phyloP scores from a whole-genome alignment of 2,113 vertebrate genomes.

The Epinephelus cyanopodus region DNA sequence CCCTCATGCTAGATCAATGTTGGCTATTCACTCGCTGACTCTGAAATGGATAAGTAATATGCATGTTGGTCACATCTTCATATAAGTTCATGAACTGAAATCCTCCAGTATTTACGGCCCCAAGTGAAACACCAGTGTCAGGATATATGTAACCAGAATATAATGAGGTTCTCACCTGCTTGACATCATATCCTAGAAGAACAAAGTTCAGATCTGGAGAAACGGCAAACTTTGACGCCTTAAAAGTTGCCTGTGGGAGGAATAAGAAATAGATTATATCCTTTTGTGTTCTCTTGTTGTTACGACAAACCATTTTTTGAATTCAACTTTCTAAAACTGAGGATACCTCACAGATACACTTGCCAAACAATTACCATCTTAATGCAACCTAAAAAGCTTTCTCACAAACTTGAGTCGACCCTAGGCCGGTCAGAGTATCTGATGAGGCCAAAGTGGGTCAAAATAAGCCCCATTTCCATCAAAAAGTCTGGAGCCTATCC shows the following conservation, averaged over 20 bases:
- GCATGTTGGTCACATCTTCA: not conserved
- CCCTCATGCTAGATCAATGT: not conserved
- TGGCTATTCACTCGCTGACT: not conserved
- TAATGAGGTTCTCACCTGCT: slow-evolving; percentile 87
- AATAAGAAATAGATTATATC: slow-evolving; percentile 17
- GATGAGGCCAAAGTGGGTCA: not conserved
- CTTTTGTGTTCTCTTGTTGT: not conserved
- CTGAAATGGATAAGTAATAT: not conserved
- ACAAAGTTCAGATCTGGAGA: slow-evolving; percentile 94
- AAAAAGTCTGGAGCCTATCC: too few species aligned
- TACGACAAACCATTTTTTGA: not conserved
- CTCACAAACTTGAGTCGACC: not conserved
- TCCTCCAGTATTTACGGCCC: slow-evolving; percentile 2
- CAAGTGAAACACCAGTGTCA: slow-evolving; percentile 5
- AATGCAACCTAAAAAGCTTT: not conserved
- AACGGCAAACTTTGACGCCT: slow-evolving; percentile 92
- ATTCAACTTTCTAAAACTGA: not conserved
- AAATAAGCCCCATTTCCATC: not conserved
- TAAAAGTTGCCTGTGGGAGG: slow-evolving; percentile 89
- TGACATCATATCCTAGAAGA: slow-evolving; percentile 94
- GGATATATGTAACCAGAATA: slow-evolving; percentile 3
- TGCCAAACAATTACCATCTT: not conserved
- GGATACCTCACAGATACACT: not conserved
- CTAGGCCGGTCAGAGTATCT: not conserved
- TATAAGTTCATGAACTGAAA: slow-evolving; percentile 34